Conservation (phyloP, 2,888 invertebrate genomes). For the Drosophila picticornis region DNA sequence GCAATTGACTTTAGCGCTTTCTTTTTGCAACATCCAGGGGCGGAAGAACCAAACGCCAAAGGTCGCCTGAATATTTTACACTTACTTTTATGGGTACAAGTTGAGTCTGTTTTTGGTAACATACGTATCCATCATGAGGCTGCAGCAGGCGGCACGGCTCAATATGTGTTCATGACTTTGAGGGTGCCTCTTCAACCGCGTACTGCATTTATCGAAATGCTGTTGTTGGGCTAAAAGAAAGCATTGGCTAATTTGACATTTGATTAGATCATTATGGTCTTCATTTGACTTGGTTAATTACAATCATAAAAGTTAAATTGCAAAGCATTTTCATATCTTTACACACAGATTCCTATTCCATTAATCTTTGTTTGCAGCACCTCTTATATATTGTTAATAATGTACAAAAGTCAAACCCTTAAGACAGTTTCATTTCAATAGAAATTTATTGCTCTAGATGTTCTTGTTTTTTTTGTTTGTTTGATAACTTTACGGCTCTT, state of each 20-base stretch:
- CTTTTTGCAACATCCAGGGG: constrained; percentile 28
- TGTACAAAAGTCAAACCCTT: constrained; percentile 23
- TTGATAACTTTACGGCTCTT: constrained; percentile 3
- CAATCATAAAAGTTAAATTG: neutral
- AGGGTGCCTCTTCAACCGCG: neutral
- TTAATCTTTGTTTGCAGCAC: constrained; percentile 8
- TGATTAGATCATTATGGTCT: constrained; percentile 22
- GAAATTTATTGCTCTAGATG: constrained; percentile 47
- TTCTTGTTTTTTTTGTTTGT: constrained; percentile 8
- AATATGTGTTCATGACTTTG: neutral
- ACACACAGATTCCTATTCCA: neutral
- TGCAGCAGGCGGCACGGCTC: neutral
- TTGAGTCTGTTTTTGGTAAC: neutral
- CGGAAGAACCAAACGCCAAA: constrained; percentile 15
- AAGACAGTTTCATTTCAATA: constrained; percentile 29
- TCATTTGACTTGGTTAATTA: neutral
- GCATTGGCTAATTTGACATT: constrained; percentile 16
- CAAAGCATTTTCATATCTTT: neutral
- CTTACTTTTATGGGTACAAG: neutral
- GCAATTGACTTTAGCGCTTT: constrained; percentile 59
- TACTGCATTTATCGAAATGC: neutral
- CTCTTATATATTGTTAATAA: constrained; percentile 4
- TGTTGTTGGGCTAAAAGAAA: neutral
- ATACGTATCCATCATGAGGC: neutral
- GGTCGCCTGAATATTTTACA: constrained; percentile 4